phyloP scores from a whole-genome alignment of 2,888 invertebrate genomes.

The Pinctada fucata region DNA sequence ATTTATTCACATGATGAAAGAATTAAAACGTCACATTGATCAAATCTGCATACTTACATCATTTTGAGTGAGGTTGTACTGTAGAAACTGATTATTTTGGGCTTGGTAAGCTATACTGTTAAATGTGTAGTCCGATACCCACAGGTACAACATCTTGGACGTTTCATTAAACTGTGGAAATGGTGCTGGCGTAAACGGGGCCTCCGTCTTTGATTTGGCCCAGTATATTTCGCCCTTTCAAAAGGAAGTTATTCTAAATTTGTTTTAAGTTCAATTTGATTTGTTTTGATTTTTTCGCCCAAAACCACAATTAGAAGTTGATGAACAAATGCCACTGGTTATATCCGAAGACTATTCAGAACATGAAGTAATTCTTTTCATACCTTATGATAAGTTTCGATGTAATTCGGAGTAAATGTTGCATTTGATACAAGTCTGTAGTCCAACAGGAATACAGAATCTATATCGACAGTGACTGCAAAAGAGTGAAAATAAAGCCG shows the following conservation, averaged over 20 bases:
- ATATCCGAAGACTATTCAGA: neutral
- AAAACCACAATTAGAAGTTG: too few relatives aligned
- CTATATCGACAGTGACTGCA: slow-evolving; percentile 19
- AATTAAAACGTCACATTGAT: too few relatives aligned
- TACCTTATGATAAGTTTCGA: slow-evolving; percentile 13
- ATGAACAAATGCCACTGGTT: neutral
- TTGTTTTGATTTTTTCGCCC: too few relatives aligned
- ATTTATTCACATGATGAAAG: too few relatives aligned
- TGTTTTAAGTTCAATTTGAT: neutral
- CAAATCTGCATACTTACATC: slow-evolving; percentile 8
- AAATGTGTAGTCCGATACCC: slow-evolving; percentile 11
- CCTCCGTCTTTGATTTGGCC: neutral
- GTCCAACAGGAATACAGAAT: slow-evolving; percentile 4
- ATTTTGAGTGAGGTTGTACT: slow-evolving; percentile 10
- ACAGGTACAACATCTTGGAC: slow-evolving; percentile 13
- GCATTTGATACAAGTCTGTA: slow-evolving; percentile 5
- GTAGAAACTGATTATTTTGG: slow-evolving; percentile 2
- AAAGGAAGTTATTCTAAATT: neutral
- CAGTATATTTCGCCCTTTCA: slow-evolving; percentile 11
- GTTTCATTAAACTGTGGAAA: neutral
- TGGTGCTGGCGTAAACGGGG: slow-evolving; percentile 11
- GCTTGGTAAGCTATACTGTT: slow-evolving; percentile 8
- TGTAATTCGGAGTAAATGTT: neutral
- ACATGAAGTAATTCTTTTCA: neutral
- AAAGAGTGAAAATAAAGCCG: neutral